phyloP scores from a whole-genome alignment of 1,140 invertebrate genomes.

The Drosophila sp. region DNA sequence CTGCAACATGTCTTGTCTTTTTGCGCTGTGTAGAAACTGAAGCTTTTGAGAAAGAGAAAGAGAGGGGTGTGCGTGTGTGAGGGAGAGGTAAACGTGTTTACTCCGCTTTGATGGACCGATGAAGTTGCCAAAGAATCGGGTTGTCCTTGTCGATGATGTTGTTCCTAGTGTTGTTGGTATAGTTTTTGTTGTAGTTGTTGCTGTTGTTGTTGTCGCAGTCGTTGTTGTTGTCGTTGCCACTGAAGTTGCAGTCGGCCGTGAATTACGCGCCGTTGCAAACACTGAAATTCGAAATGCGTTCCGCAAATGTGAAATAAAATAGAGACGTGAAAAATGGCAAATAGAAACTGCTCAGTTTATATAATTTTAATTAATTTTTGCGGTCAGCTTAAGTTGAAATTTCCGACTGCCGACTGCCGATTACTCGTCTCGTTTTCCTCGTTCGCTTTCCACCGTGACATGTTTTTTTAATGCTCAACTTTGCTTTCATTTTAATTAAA shows the following conservation, averaged over 20 bases:
- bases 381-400: constrained; percentile 61
- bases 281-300: not conserved
- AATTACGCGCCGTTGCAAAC: constrained; percentile 37
- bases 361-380: constrained; percentile 80
- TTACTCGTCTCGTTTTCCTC: not conserved
- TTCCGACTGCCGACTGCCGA: constrained; percentile 21
- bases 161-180: too few relatives aligned
- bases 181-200: not conserved
- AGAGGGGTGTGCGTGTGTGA: not conserved
- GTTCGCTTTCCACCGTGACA: constrained; percentile 31
- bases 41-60: not conserved
- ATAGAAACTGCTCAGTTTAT: constrained; percentile 37
- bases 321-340: not conserved
- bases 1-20: too few relatives aligned
- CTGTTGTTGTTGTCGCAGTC: constrained; percentile 12
- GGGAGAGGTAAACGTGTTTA: constrained; percentile 22
- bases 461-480: constrained; percentile 62
- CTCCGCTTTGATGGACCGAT: constrained; percentile 35
- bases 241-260: constrained; percentile 28
- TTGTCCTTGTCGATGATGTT: not conserved
- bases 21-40: not conserved
- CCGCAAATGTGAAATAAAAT: not conserved
- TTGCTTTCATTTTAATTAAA: constrained; percentile 81
- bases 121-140: constrained; percentile 33
- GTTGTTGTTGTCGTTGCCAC: not conserved